A percentile compares a stretch with the other conserved stretches of the same genome.
These are phyloP conservation scores for Prunella himalayana DNA, from an alignment of 2,113 vertebrate species.

Conservation along the genomic window DNA sequence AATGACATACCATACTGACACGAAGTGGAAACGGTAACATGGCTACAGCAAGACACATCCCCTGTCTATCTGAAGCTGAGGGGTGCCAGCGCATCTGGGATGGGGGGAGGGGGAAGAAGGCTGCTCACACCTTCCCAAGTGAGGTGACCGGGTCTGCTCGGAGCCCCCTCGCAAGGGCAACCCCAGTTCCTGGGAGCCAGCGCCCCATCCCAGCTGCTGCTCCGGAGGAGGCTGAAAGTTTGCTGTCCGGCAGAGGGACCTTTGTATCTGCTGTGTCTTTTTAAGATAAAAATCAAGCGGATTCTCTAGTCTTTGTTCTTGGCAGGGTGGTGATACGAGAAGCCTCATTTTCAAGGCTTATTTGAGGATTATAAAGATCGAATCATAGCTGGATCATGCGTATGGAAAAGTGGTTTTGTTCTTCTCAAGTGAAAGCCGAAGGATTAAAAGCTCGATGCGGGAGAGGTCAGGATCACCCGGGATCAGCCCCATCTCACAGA, in stretches of 20 bases:
- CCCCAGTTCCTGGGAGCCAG: fast-evolving
- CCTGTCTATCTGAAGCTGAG: too few relatives aligned
- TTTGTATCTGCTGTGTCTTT: fast-evolving
- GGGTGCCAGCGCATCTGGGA: fast-evolving
- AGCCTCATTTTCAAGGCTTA: background rate
- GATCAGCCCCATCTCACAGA: background rate
- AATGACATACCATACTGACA: background rate
- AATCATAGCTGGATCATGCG: fast-evolving
- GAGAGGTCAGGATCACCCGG: fast-evolving
- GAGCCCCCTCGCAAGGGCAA: fast-evolving
- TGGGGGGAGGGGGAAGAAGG: fast-evolving
- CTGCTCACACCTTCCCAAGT: fast-evolving
- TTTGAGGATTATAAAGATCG: too few relatives aligned
- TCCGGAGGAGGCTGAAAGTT: fast-evolving
- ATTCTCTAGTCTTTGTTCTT: fast-evolving
- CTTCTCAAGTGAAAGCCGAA: background rate
- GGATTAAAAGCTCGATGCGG: background rate
- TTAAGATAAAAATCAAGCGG: background rate
- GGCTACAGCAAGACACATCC: background rate
- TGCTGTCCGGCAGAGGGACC: background rate
- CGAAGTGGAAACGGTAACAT: fast-evolving
- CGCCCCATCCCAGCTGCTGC: background rate
- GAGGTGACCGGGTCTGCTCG: fast-evolving
- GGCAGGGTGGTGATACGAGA: background rate
- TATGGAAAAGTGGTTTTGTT: too few relatives aligned